A percentile compares a stretch with the other conserved stretches of the same genome.
phyloP scores from a whole-genome alignment of 2,888 invertebrate genomes.

The Brenthis daphne region DNA sequence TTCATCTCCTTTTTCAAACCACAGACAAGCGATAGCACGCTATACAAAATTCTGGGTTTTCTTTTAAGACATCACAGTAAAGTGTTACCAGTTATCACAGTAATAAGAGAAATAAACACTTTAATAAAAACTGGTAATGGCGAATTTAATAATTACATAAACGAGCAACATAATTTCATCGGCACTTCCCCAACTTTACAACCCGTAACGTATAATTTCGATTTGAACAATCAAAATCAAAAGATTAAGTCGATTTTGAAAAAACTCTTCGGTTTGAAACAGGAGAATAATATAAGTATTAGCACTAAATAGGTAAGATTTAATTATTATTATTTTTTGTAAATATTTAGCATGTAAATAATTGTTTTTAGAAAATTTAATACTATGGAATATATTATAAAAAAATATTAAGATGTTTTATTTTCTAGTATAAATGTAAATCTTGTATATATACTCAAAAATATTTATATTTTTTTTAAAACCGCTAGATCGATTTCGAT shows the following conservation, averaged over 20 bases:
- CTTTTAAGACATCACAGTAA: slow-evolving; percentile 54
- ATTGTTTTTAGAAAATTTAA: no score
- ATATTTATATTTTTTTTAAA: no score
- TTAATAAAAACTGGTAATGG: slow-evolving; percentile 61
- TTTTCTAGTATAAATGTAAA: no score
- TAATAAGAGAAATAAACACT: slow-evolving; percentile 65
- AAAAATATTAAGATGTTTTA: no score
- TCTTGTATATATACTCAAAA: no score
- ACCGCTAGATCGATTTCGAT: no score
- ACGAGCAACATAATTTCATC: slow-evolving; percentile 62
- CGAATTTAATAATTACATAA: slow-evolving; percentile 57
- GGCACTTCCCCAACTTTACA: slow-evolving; percentile 46
- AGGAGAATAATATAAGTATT: slow-evolving; percentile 58
- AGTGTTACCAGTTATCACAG: slow-evolving; percentile 59
- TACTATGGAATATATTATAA: no score
- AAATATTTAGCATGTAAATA: slow-evolving; percentile 25
- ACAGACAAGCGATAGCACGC: slow-evolving; percentile 51
- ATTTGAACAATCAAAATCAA: slow-evolving; percentile 56
- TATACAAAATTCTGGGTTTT: slow-evolving; percentile 58
- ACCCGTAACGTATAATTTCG: slow-evolving; percentile 54
- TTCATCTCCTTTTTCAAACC: slow-evolving; percentile 54
- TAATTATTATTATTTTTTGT: background rate
- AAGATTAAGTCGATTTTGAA: slow-evolving; percentile 54
- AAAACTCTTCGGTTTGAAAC: slow-evolving; percentile 54
- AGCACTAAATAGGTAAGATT: slow-evolving; percentile 33